Evolutionary conservation across 2,888 invertebrate species (phyloP).

Genomic region (Elegia similella): DNA sequence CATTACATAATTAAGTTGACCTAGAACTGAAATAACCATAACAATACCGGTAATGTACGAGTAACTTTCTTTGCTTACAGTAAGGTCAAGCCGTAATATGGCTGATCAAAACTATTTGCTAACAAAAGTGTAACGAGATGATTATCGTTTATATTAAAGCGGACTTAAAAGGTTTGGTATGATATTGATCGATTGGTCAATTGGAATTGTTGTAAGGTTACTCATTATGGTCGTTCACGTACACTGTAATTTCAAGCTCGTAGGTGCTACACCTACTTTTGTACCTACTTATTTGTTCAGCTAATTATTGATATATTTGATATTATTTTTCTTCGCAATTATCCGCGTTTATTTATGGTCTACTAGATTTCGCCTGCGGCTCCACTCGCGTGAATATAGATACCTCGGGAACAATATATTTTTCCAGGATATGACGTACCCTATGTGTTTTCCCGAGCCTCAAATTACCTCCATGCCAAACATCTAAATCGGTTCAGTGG

Average conservation of each 20-base stretch:
- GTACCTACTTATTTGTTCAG: too few relatives aligned
- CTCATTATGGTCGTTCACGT: conserved; percentile 19
- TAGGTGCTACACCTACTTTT: conserved; percentile 7
- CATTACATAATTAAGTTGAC: conserved; percentile 8
- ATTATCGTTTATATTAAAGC: conserved; percentile 49
- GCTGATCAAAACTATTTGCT: conserved; percentile 39
- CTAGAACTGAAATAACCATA: conserved; percentile 4
- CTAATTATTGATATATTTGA: too few relatives aligned
- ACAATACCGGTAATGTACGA: conserved; percentile 11
- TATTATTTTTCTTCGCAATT: too few relatives aligned
- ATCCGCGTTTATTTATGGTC: too few relatives aligned
- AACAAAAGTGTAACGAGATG: conserved; percentile 37
- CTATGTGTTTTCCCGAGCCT: too few relatives aligned
- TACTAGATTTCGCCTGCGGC: too few relatives aligned
- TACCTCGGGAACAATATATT: too few relatives aligned
- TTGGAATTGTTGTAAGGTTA: conserved; percentile 29
- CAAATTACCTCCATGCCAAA: too few relatives aligned
- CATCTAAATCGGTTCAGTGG: too few relatives aligned
- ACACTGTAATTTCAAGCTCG: background rate
- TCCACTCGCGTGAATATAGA: too few relatives aligned
- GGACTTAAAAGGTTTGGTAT: conserved; percentile 46
- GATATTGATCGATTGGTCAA: conserved; percentile 49
- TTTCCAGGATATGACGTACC: too few relatives aligned
- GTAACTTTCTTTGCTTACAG: conserved; percentile 25
- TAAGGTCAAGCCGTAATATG: conserved; percentile 34